A percentile compares a stretch with the other conserved stretches of the same genome.
Evolutionary conservation across 2,888 invertebrate genomes (phyloP).

Genomic region (Eupeodes latifasciatus): DNA sequence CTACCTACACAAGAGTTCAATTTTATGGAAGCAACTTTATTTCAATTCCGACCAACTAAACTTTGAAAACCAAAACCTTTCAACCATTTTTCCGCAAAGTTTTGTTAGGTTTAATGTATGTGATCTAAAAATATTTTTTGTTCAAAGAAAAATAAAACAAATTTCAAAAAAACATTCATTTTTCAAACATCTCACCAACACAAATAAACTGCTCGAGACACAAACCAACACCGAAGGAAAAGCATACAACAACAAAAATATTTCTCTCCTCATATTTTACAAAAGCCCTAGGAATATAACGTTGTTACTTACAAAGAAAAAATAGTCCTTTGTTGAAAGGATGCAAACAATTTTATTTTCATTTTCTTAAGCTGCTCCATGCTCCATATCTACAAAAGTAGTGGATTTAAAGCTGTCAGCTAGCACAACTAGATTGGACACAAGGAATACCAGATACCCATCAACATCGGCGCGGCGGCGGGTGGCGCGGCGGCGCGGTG

Average conservation of each 20-base stretch:
- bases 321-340: slow-evolving; percentile 50
- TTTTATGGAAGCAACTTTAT: too few relatives aligned
- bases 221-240: not conserved
- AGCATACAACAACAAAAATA: not conserved
- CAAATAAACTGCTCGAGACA: slow-evolving; percentile 36
- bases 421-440: slow-evolving; percentile 12
- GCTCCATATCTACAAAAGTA: not conserved
- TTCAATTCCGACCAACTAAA: too few relatives aligned
- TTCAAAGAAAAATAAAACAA: not conserved
- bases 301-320: slow-evolving; percentile 33
- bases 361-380: slow-evolving; percentile 29
- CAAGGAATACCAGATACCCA: slow-evolving; percentile 30
- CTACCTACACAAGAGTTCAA: too few relatives aligned
- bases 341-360: slow-evolving; percentile 57
- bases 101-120: too few relatives aligned
- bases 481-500: not conserved
- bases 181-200: not conserved
- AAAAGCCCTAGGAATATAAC: slow-evolving; percentile 21
- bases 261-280: slow-evolving; percentile 9
- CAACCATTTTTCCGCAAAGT: too few relatives aligned
- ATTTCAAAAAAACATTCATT: not conserved
- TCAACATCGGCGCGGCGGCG: too few relatives aligned
- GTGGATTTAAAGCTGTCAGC: slow-evolving; percentile 18
- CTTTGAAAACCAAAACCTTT: too few relatives aligned
- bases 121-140: too few relatives aligned